Conservation (phyloP, 2,888 invertebrate species). For the Mayetiola destructor region DNA sequence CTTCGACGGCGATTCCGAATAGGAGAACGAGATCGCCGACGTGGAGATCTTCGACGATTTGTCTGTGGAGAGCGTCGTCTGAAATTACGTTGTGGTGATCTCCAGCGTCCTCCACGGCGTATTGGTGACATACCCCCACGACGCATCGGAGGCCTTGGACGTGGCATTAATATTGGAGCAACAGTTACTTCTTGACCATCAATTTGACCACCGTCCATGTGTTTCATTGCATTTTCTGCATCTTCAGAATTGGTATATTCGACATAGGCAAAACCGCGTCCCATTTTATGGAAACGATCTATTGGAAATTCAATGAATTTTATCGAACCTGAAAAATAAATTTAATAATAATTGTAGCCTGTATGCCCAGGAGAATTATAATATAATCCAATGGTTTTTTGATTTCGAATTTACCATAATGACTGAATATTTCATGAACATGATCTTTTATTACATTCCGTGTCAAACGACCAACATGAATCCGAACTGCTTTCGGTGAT, state of each 20-base stretch:
- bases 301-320: slow-evolving; percentile 69
- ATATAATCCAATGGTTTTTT: background rate
- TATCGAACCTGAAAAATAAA: background rate
- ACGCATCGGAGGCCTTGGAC: slow-evolving; percentile 32
- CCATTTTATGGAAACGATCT: slow-evolving; percentile 78
- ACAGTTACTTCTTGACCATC: slow-evolving; percentile 93
- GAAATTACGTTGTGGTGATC: slow-evolving; percentile 26
- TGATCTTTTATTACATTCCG: slow-evolving; percentile 86
- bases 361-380: slow-evolving; percentile 51
- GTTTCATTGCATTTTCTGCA: slow-evolving; percentile 96
- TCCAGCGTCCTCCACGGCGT: slow-evolving; percentile 29
- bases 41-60: slow-evolving; percentile 28
- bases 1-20: slow-evolving; percentile 31
- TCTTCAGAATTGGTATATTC: slow-evolving; percentile 89
- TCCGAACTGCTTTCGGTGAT: slow-evolving; percentile 79
- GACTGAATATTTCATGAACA: slow-evolving; percentile 79
- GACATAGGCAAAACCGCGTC: slow-evolving; percentile 89
- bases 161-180: slow-evolving; percentile 77
- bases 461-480: slow-evolving; percentile 85
- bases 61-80: slow-evolving; percentile 26
- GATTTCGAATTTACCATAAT: slow-evolving; percentile 48
- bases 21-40: slow-evolving; percentile 34
- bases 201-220: slow-evolving; percentile 98
- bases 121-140: slow-evolving; percentile 30
- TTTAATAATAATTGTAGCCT: too few relatives aligned